Evolutionary conservation across 2,113 vertebrate species (phyloP), one percentile per base, ranked within the genome.

Genomic region (Brachypodius melanocephalos): DNA sequence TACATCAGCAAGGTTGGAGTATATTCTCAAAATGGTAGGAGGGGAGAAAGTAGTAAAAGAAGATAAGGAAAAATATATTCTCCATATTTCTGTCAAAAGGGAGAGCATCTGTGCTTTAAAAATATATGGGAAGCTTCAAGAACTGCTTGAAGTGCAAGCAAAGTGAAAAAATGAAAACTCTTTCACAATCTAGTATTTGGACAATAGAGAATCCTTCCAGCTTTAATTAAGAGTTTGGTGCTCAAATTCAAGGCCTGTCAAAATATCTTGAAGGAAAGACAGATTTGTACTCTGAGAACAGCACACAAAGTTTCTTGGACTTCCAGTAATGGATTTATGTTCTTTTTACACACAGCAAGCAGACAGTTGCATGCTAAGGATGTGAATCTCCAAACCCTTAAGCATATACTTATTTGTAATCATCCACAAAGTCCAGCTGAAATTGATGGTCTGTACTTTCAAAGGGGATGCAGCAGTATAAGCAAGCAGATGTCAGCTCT

Each of bases 181-280:
- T 73, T 82, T 69, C 72, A 46, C 42, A 91, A 25, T n/a, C 78
- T 83, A 81, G 68, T 94, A 79, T 71, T 58, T 69, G 40, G 78
- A 88, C 84, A 93, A 78, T 57, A 57, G 34, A 72, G 22, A 61
- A 76, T 63, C 20, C 11, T 79, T 93, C 43, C 75, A n/a, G 43
- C 76, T 96, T 96, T 96, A 95, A 96, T 92, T 95, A 85, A 95
- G 96, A 88, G 46, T 90, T 97, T 83, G 73, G 31, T 81, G 88
- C 85, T 92, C 79, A 94, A 90, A 57, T 72, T 81, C 93, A 55
- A 80, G 49, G 71, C 38, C 68, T 84, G 71, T 61, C 68, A 95
- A 95, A 94, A 55, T 93, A 54, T 89, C 89, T 92, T 96, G 71
- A 57, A 93, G 75, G 66, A 77, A 73, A 91, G 43, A 92, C 78